Evolutionary conservation across 2,797 vertebrate genomes (phyloP), one percentile per base, ranked within the genome.

Genomic region (Platalea minor): DNA sequence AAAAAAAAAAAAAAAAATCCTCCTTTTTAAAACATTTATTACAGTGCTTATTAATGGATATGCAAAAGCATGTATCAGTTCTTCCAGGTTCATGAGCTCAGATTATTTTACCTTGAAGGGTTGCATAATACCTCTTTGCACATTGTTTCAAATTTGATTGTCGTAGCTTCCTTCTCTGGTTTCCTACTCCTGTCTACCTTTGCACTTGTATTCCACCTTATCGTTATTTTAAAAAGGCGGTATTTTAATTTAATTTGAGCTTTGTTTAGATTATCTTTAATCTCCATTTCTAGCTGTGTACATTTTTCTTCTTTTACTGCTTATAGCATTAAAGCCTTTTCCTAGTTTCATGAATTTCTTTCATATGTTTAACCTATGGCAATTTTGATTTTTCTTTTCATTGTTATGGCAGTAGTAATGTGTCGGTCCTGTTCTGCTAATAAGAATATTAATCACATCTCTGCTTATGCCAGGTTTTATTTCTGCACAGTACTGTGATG

Each of bases 151-250:
- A 17, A 61, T 43, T 24, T 51, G 67, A 21, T 53, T 83, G 21
- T 35, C 35, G 48, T 51, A 57, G 4, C 19, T 77, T 77, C 28
- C 7, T 35, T 65, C 41, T 79, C 41, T 50, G 6, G 2, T 54
- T 23, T 61, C 10, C 25, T 23, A 21, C n/a, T 79, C 18, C 15
- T 18, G 7, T 68, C 21, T 45, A 10, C 13, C 7, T 41, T 54
- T 60, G 23, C 23, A 24, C 16, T 73, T 60, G 4, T 24, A 19
- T 74, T 77, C 31, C 11, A 63, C 45, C 29, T 68, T 33, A 41
- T 11, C 0, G 0, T 31, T 78, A 26, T 11, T 75, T 89, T 56
- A 2, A 45, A 59, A 33, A 28, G 3, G 3, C 25, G 29, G 9
- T 9, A 50, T 19, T 81, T 78, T 21, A 11, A 51, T 80, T 89